Base-by-base conservation (phyloP, 2,888 invertebrate species). In the Aricia artaxerxes region DNA sequence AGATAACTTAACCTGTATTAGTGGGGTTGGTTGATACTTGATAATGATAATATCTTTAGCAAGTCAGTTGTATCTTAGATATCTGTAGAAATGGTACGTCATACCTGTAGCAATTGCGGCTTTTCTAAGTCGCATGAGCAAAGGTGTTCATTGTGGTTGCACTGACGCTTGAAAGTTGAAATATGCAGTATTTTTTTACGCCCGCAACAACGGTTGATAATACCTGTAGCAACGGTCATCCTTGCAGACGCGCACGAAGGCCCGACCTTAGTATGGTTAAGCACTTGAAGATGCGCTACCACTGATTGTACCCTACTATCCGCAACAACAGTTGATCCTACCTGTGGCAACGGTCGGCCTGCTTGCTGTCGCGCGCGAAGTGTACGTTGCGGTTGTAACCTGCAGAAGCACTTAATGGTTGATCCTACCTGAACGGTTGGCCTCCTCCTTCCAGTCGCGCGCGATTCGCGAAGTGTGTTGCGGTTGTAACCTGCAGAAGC, bases 331-430 rank as follows among this genome's bases (percentile, higher is more conserved):
- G 24, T 31, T 64, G 61, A 24, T n/a, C 61, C 1, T 7, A 61
- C 61, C 16, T 57, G 9, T 5, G n/a, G 5, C 57, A 60, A 16
- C 16, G 60, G n/a, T 60, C 38, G 7, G n/a, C 13, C 64, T n/a
- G n/a, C 60, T 98, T 98, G 95, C 98, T 98, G 88, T 98, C 98
- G 83, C 98, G 96, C 82, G 98, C 98, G 91, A 97, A 98, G 94
- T 98, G 98, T 11, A 0, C 4, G 31, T 3, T 31, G 31, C 64
- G 31, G 31, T 57, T 16, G 57, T 4, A 61, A 5, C 49, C 7
- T 61, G n/a, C n/a, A n/a, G 61, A 5, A 2, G 24, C 24, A 35
- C 35, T 1, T 35, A 35, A 69, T 3, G 69, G 9, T 69, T 76
- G 16, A 76, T 44, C 73, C 13, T 77, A 94, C 90, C 97, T 96